phyloP scores from a whole-genome alignment of 1,140 invertebrate species.

The Coptotermes formosanus region DNA sequence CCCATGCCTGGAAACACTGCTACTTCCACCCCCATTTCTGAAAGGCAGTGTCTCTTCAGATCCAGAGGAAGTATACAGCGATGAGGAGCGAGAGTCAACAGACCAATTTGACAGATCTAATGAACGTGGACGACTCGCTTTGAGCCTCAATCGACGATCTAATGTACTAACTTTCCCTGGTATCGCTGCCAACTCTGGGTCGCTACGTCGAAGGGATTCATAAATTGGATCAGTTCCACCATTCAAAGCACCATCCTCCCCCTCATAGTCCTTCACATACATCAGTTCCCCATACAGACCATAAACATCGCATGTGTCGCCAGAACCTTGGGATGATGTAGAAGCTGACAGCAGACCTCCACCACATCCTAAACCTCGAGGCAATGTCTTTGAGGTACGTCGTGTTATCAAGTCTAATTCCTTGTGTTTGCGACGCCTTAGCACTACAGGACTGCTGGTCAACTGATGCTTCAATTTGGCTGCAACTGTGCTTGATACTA shows the following conservation, averaged over 20 bases:
- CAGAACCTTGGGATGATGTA: conserved; percentile 53
- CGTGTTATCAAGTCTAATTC: conserved; percentile 58
- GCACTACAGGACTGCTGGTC: conserved; percentile 65
- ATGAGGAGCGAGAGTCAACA: conserved; percentile 80
- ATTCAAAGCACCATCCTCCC: conserved; percentile 64
- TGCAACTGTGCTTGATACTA: conserved; percentile 50
- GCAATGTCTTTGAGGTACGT: conserved; percentile 74
- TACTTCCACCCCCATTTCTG: conserved; percentile 50
- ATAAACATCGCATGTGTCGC: conserved; percentile 79
- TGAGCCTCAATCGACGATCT: conserved; percentile 74
- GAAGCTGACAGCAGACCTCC: conserved; percentile 55
- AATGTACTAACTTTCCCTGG: conserved; percentile 77
- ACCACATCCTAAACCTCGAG: conserved; percentile 61
- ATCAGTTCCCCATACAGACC: conserved; percentile 86
- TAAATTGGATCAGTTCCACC: conserved; percentile 63
- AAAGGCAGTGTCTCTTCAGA: conserved; percentile 77
- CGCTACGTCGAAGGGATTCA: conserved; percentile 71
- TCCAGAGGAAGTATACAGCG: conserved; percentile 74
- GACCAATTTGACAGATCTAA: conserved; percentile 85
- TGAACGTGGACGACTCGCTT: conserved; percentile 73
- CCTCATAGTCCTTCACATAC: conserved; percentile 84
- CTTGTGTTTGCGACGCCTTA: conserved; percentile 66
- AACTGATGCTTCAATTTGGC: conserved; percentile 60
- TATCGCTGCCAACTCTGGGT: conserved; percentile 78
- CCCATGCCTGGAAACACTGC: conserved; percentile 67